Percentiles rank a stretch among this genome's conserved stretches.
Evolutionary conservation across 2,888 invertebrate genomes (phyloP).

Genomic region (Rotaria magnacalcarata): DNA sequence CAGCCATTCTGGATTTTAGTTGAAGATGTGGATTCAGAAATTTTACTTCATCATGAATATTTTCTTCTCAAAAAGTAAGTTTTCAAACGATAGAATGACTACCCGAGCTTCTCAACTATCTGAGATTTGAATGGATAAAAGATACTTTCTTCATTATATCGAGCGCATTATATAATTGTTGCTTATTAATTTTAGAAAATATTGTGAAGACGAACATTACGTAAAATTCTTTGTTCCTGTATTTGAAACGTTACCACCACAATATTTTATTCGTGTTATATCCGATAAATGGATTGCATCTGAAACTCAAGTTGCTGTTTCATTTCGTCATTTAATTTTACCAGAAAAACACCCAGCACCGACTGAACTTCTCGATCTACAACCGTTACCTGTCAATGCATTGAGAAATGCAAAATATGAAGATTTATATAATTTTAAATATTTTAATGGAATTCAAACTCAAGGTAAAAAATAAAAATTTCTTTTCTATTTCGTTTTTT

Average conservation of each 20-base stretch:
- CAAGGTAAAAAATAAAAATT: slow-evolving; percentile 62
- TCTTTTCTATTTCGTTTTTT: background rate
- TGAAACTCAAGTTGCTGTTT: slow-evolving; percentile 90
- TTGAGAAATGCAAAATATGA: slow-evolving; percentile 80
- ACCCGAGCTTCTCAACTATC: too few relatives aligned
- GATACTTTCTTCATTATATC: too few relatives aligned
- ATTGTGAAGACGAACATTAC: slow-evolving; percentile 84
- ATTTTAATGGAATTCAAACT: slow-evolving; percentile 97
- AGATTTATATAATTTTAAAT: slow-evolving; percentile 76
- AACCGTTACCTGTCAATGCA: slow-evolving; percentile 85
- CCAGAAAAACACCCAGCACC: slow-evolving; percentile 97
- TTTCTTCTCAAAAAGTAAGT: slow-evolving; percentile 73
- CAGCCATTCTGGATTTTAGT: slow-evolving; percentile 67
- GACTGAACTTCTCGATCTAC: slow-evolving; percentile 89
- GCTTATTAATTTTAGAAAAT: slow-evolving; percentile 65
- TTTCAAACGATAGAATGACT: background rate
- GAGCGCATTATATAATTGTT: too few relatives aligned
- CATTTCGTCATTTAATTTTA: slow-evolving; percentile 88
- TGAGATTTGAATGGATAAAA: too few relatives aligned
- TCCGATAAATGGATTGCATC: slow-evolving; percentile 70
- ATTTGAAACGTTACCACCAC: slow-evolving; percentile 94
- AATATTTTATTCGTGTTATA: slow-evolving; percentile 77
- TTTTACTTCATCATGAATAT: slow-evolving; percentile 85
- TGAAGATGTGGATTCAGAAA: slow-evolving; percentile 66
- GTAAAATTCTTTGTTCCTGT: slow-evolving; percentile 97